These are phyloP conservation scores for Oncorhynchus clarkii DNA, from an alignment of 2,113 vertebrate species.

Conservation along the genomic window DNA sequence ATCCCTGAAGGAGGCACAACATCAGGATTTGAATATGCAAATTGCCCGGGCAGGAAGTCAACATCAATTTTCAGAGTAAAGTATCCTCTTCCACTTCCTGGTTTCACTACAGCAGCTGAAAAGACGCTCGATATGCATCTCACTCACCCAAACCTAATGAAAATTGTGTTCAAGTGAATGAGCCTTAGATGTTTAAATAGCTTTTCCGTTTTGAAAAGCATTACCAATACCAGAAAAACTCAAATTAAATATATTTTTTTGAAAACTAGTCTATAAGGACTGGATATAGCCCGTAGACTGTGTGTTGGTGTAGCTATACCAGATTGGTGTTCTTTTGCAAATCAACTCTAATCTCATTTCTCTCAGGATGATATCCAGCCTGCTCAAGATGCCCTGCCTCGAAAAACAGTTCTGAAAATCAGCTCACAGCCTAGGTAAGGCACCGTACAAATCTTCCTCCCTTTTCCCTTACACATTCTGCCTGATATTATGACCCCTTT, in stretches of 20 bases:
- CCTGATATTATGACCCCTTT: too few relatives aligned
- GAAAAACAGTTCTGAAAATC: conserved; percentile 75
- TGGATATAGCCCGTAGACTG: not conserved
- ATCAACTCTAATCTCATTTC: conserved; percentile 11
- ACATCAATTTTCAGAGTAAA: not conserved
- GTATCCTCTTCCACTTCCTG: not conserved
- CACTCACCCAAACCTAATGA: not conserved
- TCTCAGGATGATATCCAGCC: conserved; percentile 82
- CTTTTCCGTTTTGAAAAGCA: not conserved
- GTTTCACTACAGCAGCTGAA: not conserved
- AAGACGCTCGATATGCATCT: not conserved
- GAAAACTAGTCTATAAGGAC: not conserved
- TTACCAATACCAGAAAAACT: too few relatives aligned
- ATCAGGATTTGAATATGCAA: not conserved
- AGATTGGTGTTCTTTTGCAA: not conserved
- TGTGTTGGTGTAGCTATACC: not conserved
- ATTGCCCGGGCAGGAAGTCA: not conserved
- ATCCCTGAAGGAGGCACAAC: conserved; percentile 4
- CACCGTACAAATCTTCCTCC: too few relatives aligned
- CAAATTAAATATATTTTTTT: not conserved
- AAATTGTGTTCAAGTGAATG: not conserved
- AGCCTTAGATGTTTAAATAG: conserved; percentile 3
- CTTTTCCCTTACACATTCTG: too few relatives aligned
- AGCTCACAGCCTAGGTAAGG: conserved; percentile 74
- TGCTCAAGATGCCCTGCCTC: conserved; percentile 83